phyloP scores from a whole-genome alignment of 2,113 vertebrate genomes.

The Zootoca vivipara region DNA sequence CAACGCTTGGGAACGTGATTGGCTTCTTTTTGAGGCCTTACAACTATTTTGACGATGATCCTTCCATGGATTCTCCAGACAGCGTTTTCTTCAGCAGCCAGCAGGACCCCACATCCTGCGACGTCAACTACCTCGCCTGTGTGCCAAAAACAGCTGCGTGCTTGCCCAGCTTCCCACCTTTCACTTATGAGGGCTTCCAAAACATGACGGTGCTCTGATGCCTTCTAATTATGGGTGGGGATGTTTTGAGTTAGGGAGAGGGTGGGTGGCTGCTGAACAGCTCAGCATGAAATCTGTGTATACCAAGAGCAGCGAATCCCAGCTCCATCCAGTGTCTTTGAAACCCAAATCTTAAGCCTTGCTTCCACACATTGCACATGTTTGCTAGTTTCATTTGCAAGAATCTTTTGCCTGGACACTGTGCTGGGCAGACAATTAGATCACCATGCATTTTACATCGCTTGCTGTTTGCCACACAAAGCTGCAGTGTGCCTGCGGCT shows the following conservation, averaged over 20 bases:
- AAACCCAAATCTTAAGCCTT: neutral
- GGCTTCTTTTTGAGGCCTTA: constrained; percentile 90
- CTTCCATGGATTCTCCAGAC: constrained; percentile 86
- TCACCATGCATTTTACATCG: neutral
- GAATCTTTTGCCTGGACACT: neutral
- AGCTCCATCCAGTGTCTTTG: neutral
- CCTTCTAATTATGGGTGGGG: neutral
- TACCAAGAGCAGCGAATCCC: neutral
- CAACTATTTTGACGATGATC: constrained; percentile 92
- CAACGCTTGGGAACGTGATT: constrained; percentile 83
- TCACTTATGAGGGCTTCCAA: constrained; percentile 84
- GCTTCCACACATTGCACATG: neutral
- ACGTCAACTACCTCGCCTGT: constrained; percentile 85
- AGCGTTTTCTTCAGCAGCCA: constrained; percentile 74
- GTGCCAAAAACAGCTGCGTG: constrained; percentile 76
- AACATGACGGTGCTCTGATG: constrained; percentile 63
- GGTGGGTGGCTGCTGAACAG: neutral
- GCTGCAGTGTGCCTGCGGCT: neutral
- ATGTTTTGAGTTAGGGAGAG: too few species aligned
- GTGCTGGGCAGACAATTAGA: neutral
- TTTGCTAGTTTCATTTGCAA: neutral
- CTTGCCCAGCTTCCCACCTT: constrained; percentile 75
- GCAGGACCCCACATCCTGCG: constrained; percentile 74
- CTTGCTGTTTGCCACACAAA: neutral
- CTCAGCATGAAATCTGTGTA: too few species aligned